A percentile compares a stretch with the other conserved stretches of the same genome.
These are phyloP conservation scores for Pemphredon lugubris DNA, from an alignment of 2,888 invertebrate genomes.

Conservation along the genomic window DNA sequence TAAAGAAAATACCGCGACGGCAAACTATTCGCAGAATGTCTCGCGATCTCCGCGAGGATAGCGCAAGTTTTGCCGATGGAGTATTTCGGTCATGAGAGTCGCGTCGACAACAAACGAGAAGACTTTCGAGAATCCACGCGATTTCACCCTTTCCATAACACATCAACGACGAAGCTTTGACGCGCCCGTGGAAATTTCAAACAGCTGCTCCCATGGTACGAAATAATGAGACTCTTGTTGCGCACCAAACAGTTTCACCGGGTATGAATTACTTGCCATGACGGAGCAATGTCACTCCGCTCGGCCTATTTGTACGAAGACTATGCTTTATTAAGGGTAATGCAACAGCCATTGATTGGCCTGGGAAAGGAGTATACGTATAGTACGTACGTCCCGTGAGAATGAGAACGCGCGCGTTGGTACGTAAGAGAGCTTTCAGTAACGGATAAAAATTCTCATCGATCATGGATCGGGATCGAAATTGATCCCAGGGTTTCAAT, in stretches of 20 bases:
- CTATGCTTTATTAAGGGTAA: no score
- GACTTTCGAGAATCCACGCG: conserved; percentile 24
- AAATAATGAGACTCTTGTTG: neutral
- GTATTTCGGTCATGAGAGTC: conserved; percentile 24
- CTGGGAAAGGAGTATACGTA: no score
- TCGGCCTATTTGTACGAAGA: no score
- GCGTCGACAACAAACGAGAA: conserved; percentile 1
- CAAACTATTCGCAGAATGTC: neutral
- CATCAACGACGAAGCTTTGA: conserved; percentile 3
- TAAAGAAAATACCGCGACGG: neutral
- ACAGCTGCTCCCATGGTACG: neutral
- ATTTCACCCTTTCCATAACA: conserved; percentile 3
- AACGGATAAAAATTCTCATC: no score
- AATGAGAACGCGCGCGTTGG: no score
- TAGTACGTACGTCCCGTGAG: no score
- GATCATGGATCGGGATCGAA: no score
- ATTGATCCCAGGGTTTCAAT: no score
- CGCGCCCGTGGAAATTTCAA: conserved; percentile 1
- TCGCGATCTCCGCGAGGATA: neutral
- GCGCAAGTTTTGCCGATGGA: neutral
- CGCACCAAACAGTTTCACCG: neutral
- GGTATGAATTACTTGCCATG: neutral
- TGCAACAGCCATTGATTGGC: no score
- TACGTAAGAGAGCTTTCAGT: no score
- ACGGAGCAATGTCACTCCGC: neutral